Percentiles rank a stretch among this genome's conserved stretches.
Evolutionary conservation across 2,113 vertebrate species (phyloP).

Genomic region (Chiloscyllium plagiosum): DNA sequence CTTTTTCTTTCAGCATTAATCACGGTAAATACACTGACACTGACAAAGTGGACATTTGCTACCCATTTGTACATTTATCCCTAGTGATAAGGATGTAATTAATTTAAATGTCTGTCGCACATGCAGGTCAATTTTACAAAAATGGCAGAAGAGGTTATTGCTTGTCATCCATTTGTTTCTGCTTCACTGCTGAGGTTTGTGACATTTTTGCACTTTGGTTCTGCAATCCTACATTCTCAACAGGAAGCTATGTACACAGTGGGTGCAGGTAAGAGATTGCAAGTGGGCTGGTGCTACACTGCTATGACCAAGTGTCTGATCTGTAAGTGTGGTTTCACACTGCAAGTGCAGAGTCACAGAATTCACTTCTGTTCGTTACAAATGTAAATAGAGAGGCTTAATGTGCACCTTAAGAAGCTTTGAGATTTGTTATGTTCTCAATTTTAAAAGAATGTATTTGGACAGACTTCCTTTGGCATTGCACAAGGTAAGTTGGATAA

Average conservation of each 20-base stretch:
- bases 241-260: neutral
- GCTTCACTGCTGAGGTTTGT: neutral
- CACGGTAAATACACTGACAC: neutral
- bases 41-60: neutral
- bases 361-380: neutral
- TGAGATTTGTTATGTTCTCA: neutral
- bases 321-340: neutral
- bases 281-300: neutral
- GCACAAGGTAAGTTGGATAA: neutral
- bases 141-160: neutral
- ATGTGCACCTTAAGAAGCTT: neutral
- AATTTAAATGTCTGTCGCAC: neutral
- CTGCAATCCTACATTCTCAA: neutral
- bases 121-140: slow-evolving; percentile 9
- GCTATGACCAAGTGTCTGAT: neutral
- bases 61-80: neutral
- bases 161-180: neutral
- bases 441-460: neutral
- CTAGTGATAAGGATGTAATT: slow-evolving; percentile 9
- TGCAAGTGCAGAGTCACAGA: neutral
- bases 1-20: neutral
- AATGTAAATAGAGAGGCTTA: neutral
- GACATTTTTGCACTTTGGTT: neutral
- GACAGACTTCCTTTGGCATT: neutral
- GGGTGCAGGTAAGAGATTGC: neutral